These are phyloP conservation scores for Dolichomitus sp. DNA, from an alignment of 2,888 invertebrate genomes.

Conservation along the genomic window DNA sequence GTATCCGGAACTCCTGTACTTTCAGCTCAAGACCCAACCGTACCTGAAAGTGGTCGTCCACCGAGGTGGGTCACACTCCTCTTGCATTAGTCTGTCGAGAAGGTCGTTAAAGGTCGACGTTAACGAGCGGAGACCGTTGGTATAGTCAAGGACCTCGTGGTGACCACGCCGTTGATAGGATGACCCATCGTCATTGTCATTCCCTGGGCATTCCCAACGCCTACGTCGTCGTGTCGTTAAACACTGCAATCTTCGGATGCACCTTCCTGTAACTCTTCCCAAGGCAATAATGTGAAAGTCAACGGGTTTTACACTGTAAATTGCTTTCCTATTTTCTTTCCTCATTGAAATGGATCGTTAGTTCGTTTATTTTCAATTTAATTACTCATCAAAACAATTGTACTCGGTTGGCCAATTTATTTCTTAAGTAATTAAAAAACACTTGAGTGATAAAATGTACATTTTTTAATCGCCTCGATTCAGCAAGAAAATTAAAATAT, in stretches of 20 bases:
- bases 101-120: constrained; percentile 8
- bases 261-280: not conserved
- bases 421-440: too few species aligned
- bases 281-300: not conserved
- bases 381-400: too few species aligned
- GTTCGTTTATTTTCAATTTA: not conserved
- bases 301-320: not conserved
- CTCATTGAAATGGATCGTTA: not conserved
- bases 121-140: not conserved
- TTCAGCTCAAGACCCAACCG: too few species aligned
- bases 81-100: not conserved
- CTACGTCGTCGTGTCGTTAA: not conserved
- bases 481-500: too few species aligned
- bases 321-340: not conserved
- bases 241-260: constrained; percentile 5
- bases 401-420: too few species aligned
- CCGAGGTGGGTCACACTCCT: not conserved
- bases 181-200: constrained; percentile 4
- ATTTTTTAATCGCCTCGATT: too few species aligned
- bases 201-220: not conserved
- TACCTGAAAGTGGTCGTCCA: not conserved
- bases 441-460: too few species aligned
- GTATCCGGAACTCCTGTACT: constrained; percentile 8
- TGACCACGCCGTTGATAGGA: not conserved
- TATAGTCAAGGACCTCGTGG: constrained; percentile 4